These are phyloP conservation scores for Calcarius ornatus DNA, from an alignment of 2,113 vertebrate species.

Conservation along the genomic window DNA sequence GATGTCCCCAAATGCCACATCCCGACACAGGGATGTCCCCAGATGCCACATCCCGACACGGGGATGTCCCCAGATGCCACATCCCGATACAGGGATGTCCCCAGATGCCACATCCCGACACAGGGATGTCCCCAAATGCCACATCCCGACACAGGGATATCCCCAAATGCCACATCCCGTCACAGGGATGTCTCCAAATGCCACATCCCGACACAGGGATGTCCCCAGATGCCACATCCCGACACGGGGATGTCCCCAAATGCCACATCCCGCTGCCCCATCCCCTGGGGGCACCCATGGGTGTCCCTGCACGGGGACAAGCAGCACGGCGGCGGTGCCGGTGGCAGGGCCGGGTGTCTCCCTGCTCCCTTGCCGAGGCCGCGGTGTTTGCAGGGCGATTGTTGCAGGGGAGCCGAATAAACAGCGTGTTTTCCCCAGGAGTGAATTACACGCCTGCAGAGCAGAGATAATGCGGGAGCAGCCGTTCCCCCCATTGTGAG, in stretches of 20 bases:
- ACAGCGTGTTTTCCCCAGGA: conserved; percentile 64
- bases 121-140: too few relatives aligned
- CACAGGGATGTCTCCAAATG: accelerated
- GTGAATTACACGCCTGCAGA: conserved; percentile 72
- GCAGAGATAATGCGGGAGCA: conserved; percentile 68
- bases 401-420: conserved; percentile 64
- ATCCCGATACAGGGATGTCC: too few relatives aligned
- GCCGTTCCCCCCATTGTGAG: conserved; percentile 57
- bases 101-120: too few relatives aligned
- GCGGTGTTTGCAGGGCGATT: conserved; percentile 62
- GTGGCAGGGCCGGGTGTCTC: not conserved
- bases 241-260: not conserved
- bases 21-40: too few relatives aligned
- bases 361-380: not conserved
- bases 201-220: not conserved
- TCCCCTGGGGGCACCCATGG: not conserved
- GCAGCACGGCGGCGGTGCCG: accelerated
- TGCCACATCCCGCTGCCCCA: not conserved
- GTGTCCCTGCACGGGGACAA: not conserved
- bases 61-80: too few relatives aligned
- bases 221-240: not conserved
- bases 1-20: too few relatives aligned
- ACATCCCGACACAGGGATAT: too few relatives aligned
- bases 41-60: too few relatives aligned
- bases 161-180: too few relatives aligned